A percentile compares a stretch with the other conserved stretches of the same genome.
Conservation (phyloP, 2,888 invertebrate genomes). For the Drosophila nr. perissopoda region DNA sequence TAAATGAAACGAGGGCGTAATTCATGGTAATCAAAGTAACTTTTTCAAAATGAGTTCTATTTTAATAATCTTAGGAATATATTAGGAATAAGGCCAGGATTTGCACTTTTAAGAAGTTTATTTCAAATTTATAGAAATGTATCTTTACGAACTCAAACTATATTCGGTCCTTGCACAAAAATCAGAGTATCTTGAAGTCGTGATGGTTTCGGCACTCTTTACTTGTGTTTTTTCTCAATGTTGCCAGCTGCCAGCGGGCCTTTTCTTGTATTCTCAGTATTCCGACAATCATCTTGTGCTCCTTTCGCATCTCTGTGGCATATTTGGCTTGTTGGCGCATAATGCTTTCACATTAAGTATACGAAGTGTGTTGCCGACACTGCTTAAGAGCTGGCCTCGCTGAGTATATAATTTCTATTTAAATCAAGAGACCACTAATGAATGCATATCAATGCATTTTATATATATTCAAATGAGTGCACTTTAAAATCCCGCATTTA, state of each 20-base stretch:
- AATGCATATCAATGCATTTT: slow-evolving; percentile 33
- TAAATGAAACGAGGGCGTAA: too few relatives aligned
- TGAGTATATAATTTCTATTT: slow-evolving; percentile 31
- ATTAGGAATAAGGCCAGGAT: not conserved
- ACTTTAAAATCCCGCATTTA: slow-evolving; percentile 10
- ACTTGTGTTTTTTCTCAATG: slow-evolving; percentile 24
- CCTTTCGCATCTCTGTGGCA: slow-evolving; percentile 43
- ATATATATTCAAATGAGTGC: slow-evolving; percentile 8
- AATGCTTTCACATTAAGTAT: slow-evolving; percentile 9
- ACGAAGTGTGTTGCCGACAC: slow-evolving; percentile 19
- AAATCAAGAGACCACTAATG: slow-evolving; percentile 10
- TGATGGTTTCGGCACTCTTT: not conserved
- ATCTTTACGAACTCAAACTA: not conserved
- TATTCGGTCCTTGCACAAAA: too few relatives aligned
- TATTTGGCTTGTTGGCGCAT: slow-evolving; percentile 35
- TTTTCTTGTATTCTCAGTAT: not conserved
- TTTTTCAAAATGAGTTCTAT: not conserved
- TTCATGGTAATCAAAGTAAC: too few relatives aligned
- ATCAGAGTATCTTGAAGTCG: not conserved
- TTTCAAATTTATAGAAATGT: not conserved
- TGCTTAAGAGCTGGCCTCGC: slow-evolving; percentile 1
- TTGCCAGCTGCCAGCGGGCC: slow-evolving; percentile 28
- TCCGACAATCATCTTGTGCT: slow-evolving; percentile 24
- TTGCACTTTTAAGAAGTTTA: not conserved
- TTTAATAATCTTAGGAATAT: not conserved